Conservation (phyloP, 1,140 invertebrate species). For the Harpegnathos saltator region DNA sequence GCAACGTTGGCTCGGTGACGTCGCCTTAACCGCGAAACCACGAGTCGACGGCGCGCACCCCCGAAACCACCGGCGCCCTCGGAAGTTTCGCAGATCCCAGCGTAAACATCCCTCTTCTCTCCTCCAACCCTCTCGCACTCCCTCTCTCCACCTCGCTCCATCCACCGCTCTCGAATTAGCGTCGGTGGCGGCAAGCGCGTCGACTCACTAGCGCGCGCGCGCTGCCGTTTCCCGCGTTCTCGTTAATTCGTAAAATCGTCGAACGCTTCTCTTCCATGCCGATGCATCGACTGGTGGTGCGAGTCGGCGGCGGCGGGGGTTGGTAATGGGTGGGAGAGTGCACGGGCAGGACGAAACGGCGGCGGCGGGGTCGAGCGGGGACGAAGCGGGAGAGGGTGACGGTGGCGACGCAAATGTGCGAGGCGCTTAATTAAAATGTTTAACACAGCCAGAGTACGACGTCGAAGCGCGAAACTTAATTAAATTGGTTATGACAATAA, state of each 20-base stretch:
- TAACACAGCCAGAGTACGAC: conserved; percentile 73
- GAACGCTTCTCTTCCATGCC: conserved; percentile 70
- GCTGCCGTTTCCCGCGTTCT: conserved; percentile 58
- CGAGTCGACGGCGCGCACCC: conserved; percentile 59
- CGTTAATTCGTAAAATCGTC: conserved; percentile 73
- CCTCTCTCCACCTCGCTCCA: background rate
- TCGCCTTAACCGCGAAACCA: conserved; percentile 72
- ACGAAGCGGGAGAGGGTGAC: background rate
- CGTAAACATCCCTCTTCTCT: conserved; percentile 67
- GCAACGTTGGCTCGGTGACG: conserved; percentile 59
- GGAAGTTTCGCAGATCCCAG: conserved; percentile 73
- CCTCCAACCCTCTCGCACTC: background rate
- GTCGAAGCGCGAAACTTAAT: conserved; percentile 77
- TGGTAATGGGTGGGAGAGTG: conserved; percentile 28
- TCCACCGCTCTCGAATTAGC: conserved; percentile 58
- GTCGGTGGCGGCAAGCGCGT: conserved; percentile 54
- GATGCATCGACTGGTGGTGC: conserved; percentile 62
- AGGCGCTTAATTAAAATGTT: conserved; percentile 77
- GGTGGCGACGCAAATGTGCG: conserved; percentile 69
- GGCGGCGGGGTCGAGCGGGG: background rate
- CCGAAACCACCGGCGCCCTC: conserved; percentile 63
- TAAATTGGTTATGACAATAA: conserved; percentile 78
- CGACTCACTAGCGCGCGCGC: conserved; percentile 49
- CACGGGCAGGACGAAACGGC: background rate
- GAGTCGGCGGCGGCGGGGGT: background rate